Conservation (phyloP, 2,888 invertebrate genomes). For the Lymantria monacha region DNA sequence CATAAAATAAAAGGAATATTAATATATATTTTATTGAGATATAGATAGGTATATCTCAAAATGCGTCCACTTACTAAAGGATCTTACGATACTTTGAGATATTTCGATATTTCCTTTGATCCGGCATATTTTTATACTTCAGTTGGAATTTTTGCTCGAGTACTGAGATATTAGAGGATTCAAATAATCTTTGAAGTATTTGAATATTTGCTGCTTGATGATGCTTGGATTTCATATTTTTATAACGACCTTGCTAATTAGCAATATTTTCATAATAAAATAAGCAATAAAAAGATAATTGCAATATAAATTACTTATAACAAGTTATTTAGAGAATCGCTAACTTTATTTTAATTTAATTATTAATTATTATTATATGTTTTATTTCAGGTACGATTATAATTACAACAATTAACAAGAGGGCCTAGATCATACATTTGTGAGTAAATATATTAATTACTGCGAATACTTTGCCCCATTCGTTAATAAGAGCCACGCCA, state of each 20-base stretch:
- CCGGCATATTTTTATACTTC: neutral
- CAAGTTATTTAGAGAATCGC: no score
- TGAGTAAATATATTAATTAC: no score
- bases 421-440: no score
- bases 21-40: neutral
- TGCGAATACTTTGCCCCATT: no score
- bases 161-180: neutral
- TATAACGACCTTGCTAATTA: neutral
- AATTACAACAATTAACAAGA: no score
- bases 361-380: no score
- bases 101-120: constrained; percentile 3
- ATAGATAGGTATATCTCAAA: neutral
- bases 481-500: no score
- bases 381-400: no score
- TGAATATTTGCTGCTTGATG: constrained; percentile 1
- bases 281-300: no score
- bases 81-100: constrained; percentile 3
- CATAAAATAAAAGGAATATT: neutral
- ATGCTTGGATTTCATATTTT: neutral
- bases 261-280: no score
- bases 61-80: neutral
- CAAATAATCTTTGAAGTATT: neutral
- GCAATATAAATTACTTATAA: no score
- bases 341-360: no score
- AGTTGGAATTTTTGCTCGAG: neutral